These are phyloP conservation scores for Pangasius macronema DNA, from an alignment of 2,797 vertebrate species.

Conservation along the genomic window DNA sequence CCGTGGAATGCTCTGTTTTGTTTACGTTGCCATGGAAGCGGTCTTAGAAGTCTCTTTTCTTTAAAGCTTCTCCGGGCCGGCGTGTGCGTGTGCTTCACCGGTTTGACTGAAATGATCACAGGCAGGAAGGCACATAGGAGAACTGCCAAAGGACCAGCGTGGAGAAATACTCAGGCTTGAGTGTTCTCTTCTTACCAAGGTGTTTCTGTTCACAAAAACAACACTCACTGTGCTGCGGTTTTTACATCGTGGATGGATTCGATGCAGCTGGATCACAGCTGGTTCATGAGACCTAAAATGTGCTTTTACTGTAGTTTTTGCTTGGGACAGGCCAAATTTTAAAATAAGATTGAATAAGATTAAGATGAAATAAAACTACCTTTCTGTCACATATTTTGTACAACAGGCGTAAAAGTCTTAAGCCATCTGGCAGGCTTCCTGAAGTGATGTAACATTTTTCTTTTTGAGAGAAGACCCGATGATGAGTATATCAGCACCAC, in stretches of 20 bases:
- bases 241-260: constrained; percentile 1
- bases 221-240: constrained; percentile 18
- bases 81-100: constrained; percentile 58
- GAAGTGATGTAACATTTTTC: neutral
- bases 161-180: neutral
- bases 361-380: neutral
- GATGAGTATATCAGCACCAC: constrained; percentile 26
- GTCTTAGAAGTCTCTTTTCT: constrained; percentile 55
- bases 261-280: constrained; percentile 48
- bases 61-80: constrained; percentile 52
- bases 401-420: neutral
- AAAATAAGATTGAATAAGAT: neutral
- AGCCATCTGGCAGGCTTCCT: neutral
- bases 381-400: neutral
- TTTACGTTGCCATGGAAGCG: constrained; percentile 70
- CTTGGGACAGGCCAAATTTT: neutral
- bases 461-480: neutral
- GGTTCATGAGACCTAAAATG: constrained; percentile 10
- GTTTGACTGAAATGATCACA: constrained; percentile 60
- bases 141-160: constrained; percentile 2
- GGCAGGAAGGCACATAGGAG: constrained; percentile 13
- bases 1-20: constrained; percentile 69
- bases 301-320: neutral
- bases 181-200: constrained; percentile 59
- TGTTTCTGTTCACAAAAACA: constrained; percentile 60